Base-by-base conservation (phyloP, 64 coral and sea anemone species). In the Montipora cactus region DNA sequence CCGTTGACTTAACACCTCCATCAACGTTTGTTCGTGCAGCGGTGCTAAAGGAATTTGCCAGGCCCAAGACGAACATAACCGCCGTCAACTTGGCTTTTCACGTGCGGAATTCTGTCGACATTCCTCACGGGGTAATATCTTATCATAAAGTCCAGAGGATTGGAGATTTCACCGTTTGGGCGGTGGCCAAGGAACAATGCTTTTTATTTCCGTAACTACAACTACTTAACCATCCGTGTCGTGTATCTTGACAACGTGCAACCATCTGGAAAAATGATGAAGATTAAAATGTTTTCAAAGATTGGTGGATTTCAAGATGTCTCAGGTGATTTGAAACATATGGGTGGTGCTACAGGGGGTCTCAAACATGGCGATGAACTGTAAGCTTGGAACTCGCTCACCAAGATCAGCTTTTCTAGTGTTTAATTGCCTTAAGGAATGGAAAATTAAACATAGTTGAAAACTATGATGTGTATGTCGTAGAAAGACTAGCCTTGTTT, bases 21-120 rank as follows among this genome's bases (percentile, higher is more conserved):
- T 78, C 75, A 48, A 78, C 45, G 46, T 13, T 78, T 7, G 44
- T 78, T 1, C 75, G 75, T 49, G 22, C 74, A 22, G 74, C 74
- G 2, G 14, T 21, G 2, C 11, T 76, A 21, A 21, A 12, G 23
- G 18, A 76, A 18, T 76, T 76, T 14, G 74, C 74, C 45, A 37
- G 0, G 45, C 2, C 1, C 1, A 76, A 76, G 3, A 85, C 12
- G 67, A 25, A 45, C 53, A 18, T 3, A 0, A 59, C 22, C 4
- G 48, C 81, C 28, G 81, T 85, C 16, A 58, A 85, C 53, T 85
- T 85, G 81, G 81, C 81, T 85, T 85, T 67, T 37, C 81, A 85
- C 81, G 25, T 85, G 14, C 7, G 69, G 57, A 85, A 85, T 64
- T 62, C 81, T 10, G 81, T 85, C n/a, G 81, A 85, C 53, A 85